Evolutionary conservation across 2,888 invertebrate species (phyloP).

Genomic region (Drosophila imparisetae): DNA sequence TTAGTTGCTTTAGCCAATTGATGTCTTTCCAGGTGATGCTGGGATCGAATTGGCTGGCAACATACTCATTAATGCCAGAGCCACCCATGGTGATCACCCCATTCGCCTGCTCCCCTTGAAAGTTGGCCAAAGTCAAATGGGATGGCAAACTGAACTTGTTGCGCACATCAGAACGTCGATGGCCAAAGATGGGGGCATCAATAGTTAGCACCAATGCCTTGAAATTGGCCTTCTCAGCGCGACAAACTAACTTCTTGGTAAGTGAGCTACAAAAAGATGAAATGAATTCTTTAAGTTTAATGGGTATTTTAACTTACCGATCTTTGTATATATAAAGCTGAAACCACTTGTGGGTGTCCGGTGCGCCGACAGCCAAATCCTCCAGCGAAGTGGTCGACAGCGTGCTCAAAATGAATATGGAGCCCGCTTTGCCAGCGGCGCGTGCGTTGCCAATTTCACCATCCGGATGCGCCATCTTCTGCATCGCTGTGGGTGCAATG

Average conservation of each 20-base stretch:
- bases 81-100: conserved; percentile 73
- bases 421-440: conserved; percentile 92
- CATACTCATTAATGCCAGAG: conserved; percentile 93
- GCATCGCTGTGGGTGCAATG: conserved; percentile 96
- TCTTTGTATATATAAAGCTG: conserved; percentile 96
- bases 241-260: conserved; percentile 89
- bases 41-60: conserved; percentile 91
- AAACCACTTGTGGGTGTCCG: conserved; percentile 94
- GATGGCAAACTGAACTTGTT: conserved; percentile 93
- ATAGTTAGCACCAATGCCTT: conserved; percentile 94
- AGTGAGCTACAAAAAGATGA: conserved; percentile 85
- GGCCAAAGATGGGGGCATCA: conserved; percentile 94
- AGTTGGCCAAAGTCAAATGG: conserved; percentile 94
- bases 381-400: conserved; percentile 94
- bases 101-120: conserved; percentile 86
- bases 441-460: conserved; percentile 93
- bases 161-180: conserved; percentile 91
- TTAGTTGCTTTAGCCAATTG: conserved; percentile 92
- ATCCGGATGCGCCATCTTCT: conserved; percentile 94
- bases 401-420: conserved; percentile 93
- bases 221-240: conserved; percentile 93
- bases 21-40: conserved; percentile 95
- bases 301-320: conserved; percentile 85
- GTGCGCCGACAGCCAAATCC: conserved; percentile 92
- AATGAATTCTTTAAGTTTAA: not conserved